A percentile compares a stretch with the other conserved stretches of the same genome.
These are phyloP conservation scores for Zeugodacus cucurbitae DNA, from an alignment of 1,140 invertebrate species.

Conservation along the genomic window DNA sequence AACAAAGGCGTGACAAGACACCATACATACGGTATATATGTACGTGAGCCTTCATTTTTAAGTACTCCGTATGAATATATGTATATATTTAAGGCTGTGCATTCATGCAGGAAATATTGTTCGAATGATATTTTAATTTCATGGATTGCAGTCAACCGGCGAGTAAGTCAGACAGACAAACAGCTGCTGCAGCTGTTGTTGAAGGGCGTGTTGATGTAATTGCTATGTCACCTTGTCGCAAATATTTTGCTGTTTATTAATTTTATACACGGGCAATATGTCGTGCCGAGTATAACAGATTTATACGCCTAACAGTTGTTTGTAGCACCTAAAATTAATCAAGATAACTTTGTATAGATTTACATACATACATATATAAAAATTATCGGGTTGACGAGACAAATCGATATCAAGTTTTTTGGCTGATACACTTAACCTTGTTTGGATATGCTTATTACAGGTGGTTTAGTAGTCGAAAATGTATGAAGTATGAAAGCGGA, in stretches of 20 bases:
- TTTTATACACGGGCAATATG: no score
- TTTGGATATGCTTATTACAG: no score
- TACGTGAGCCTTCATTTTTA: background rate
- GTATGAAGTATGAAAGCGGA: no score
- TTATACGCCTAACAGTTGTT: no score
- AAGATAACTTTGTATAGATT: no score
- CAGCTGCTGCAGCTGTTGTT: constrained; percentile 19
- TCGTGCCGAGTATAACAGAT: no score
- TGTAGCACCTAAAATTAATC: no score
- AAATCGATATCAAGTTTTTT: no score
- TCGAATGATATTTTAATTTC: constrained; percentile 21
- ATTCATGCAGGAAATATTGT: background rate
- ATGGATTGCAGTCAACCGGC: background rate
- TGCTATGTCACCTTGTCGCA: background rate
- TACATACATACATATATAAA: no score
- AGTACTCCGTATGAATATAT: background rate
- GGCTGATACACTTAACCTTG: no score
- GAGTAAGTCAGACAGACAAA: background rate
- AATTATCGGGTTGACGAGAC: no score
- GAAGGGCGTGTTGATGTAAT: constrained; percentile 30
- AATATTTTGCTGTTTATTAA: background rate
- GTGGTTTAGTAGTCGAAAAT: no score
- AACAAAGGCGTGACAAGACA: constrained; percentile 14
- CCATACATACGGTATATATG: background rate
- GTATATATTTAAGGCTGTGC: background rate